phyloP scores from a whole-genome alignment of 2,888 invertebrate species.

The Chrysolina haemoptera region DNA sequence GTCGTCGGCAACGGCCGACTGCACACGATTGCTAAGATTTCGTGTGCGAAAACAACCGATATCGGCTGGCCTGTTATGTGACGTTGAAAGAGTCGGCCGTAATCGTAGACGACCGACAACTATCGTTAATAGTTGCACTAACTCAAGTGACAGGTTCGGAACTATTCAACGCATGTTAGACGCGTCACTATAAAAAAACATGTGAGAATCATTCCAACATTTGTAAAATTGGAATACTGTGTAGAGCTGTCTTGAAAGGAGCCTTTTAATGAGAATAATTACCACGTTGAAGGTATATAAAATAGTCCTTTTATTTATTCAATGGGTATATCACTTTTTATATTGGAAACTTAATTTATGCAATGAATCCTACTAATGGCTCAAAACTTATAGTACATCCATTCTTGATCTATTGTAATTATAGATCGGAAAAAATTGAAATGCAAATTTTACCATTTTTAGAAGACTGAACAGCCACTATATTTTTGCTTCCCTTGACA shows the following conservation, averaged over 20 bases:
- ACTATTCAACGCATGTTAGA: slow-evolving; percentile 49
- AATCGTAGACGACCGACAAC: slow-evolving; percentile 1
- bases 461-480: neutral
- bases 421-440: neutral
- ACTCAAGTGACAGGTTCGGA: slow-evolving; percentile 12
- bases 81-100: slow-evolving; percentile 9
- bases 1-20: slow-evolving; percentile 8
- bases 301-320: neutral
- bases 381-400: neutral
- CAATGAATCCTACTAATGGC: neutral
- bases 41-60: slow-evolving; percentile 14
- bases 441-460: neutral
- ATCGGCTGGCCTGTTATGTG: neutral
- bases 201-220: slow-evolving; percentile 54
- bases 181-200: slow-evolving; percentile 49
- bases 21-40: slow-evolving; percentile 13
- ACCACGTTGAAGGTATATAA: neutral
- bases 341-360: no score
- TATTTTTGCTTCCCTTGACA: neutral
- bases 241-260: slow-evolving; percentile 20
- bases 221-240: slow-evolving; percentile 33
- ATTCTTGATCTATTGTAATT: neutral
- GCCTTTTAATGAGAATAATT: slow-evolving; percentile 12
- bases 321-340: neutral
- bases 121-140: slow-evolving; percentile 5